Evolutionary conservation across 2,888 invertebrate genomes (phyloP), one percentile per base, ranked within the genome.

Genomic region (Stenodema calcarata): DNA sequence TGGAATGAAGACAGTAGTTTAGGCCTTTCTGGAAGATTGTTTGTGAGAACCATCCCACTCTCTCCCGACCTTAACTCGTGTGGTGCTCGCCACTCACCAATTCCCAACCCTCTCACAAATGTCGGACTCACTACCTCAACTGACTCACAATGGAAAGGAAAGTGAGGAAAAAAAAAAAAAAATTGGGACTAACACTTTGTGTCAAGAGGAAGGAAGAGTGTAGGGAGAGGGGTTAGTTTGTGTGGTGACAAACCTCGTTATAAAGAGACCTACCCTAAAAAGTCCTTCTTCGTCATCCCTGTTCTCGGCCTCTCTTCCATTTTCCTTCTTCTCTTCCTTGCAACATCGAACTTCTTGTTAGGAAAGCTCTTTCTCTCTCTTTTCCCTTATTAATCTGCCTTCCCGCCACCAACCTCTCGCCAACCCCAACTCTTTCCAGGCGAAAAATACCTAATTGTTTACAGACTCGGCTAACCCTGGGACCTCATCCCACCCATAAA

Each of bases 401-500:
- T 30, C 47, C 47, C 4, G 7, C 12, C 16, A 1, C 16, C 1
- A 23, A 23, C 62, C 62, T 28, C 27, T 7, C 35, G 35, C 7
- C 2, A 2, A 35, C 44, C 1, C 44, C 44, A 4, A 42, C 78
- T 12, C 50, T 80, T 30, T 54, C 0, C 35, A 3, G 54, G 54
- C 80, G 80, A 78, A 78, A 78, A 78, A 78, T 78, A 78, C 78
- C 80, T 80, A 80, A 80, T 80, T 80, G 80, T 80, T 80, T 80
- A 80, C 80, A 44, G 50, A 47, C 80, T 30, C 23, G n/a, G 35
- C 73, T 35, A 35, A 41, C 28, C 14, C 79, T 47, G 11, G 1
- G 2, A 18, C 44, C 79, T 12, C 23, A 11, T 12, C 47, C 47
- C n/a, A 1, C 50, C 50, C 80, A 80, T 80, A 80, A 80, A 80